Percentiles rank a stretch among this genome's conserved stretches.
Evolutionary conservation across 2,113 vertebrate genomes (phyloP).

Genomic region (Plecotus auritus): DNA sequence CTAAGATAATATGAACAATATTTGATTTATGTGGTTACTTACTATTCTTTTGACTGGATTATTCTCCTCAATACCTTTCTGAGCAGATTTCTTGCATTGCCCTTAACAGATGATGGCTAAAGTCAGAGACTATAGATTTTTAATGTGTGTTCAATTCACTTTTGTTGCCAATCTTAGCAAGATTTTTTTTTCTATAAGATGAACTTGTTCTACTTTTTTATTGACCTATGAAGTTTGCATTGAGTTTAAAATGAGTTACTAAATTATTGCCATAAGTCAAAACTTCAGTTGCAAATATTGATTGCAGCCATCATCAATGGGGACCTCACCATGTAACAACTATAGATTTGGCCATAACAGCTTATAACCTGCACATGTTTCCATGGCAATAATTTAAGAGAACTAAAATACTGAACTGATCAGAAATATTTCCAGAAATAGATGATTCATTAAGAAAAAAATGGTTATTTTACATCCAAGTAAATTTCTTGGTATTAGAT

Average conservation of each 20-base stretch:
- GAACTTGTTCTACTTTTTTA: not conserved
- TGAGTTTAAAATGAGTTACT: not conserved
- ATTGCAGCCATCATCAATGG: not conserved
- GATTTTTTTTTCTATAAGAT: not conserved
- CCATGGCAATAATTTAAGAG: not conserved
- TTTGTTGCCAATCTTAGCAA: not conserved
- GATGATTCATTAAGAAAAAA: not conserved
- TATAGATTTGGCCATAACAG: not conserved
- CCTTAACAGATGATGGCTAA: not conserved
- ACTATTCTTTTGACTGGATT: not conserved
- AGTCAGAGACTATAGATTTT: not conserved
- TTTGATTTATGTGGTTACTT: not conserved
- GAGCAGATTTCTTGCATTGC: not conserved
- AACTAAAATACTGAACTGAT: not conserved
- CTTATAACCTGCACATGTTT: not conserved
- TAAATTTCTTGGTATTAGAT: not conserved
- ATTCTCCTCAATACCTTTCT: not conserved
- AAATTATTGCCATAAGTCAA: not conserved
- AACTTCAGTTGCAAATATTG: not conserved
- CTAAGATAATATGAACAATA: not conserved
- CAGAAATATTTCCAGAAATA: not conserved
- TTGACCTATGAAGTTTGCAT: not conserved
- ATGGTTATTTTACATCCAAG: not conserved
- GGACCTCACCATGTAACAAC: not conserved
- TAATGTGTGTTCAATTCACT: not conserved